Percentiles rank a stretch among this genome's conserved stretches.
phyloP scores from a whole-genome alignment of 2,797 vertebrate species.

The Prunella strophiata region DNA sequence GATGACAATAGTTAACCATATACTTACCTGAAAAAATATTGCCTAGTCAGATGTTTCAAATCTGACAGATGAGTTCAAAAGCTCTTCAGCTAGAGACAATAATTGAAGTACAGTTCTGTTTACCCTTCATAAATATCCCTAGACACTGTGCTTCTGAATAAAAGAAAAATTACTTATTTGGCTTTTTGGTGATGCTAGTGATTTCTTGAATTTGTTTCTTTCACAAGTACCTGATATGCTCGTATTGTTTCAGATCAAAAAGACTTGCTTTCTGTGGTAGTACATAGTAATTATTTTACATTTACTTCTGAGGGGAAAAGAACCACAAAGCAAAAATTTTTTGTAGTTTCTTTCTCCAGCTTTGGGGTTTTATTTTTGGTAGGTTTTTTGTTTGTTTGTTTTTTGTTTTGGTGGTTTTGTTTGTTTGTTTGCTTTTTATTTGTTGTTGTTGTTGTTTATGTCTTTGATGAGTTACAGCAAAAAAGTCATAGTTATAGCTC shows the following conservation, averaged over 20 bases:
- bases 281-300: not conserved
- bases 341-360: not conserved
- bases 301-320: not conserved
- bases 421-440: accelerated
- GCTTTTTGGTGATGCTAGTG: not conserved
- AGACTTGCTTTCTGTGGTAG: not conserved
- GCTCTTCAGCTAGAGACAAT: not conserved
- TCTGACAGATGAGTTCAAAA: not conserved
- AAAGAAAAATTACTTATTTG: not conserved
- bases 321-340: not conserved
- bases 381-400: no score
- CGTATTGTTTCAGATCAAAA: not conserved
- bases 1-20: not conserved
- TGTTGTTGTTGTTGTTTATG: not conserved
- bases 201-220: not conserved
- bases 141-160: not conserved
- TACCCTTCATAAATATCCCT: not conserved
- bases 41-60: not conserved
- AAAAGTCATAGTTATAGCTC: not conserved
- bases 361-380: not conserved
- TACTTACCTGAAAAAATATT: not conserved
- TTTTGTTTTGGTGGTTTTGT: no score
- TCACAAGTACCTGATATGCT: not conserved
- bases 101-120: not conserved
- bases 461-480: not conserved